Conservation (phyloP, 2,113 vertebrate genomes). For the Pleuronectes platessa region DNA sequence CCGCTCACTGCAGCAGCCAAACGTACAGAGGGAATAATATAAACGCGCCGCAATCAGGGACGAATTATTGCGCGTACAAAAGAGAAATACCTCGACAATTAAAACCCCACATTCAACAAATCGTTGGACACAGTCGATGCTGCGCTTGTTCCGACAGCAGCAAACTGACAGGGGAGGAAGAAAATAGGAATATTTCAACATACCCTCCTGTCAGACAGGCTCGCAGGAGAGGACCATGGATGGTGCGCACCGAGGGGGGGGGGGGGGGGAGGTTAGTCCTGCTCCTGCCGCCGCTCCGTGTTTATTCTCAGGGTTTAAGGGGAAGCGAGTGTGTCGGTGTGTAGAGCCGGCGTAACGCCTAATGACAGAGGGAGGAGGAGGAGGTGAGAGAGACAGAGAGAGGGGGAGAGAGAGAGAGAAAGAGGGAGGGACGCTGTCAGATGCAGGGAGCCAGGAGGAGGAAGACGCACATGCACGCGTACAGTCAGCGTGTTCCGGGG, state of each 20-base stretch:
- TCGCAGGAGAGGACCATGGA: slow-evolving; percentile 65
- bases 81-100: neutral
- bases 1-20: neutral
- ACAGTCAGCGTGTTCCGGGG: slow-evolving; percentile 3
- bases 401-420: slow-evolving; percentile 46
- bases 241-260: slow-evolving; percentile 46
- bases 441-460: slow-evolving; percentile 51
- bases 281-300: slow-evolving; percentile 41
- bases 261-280: slow-evolving; percentile 43
- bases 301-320: slow-evolving; percentile 53
- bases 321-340: slow-evolving; percentile 60
- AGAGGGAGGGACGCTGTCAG: slow-evolving; percentile 75
- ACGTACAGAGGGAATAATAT: slow-evolving; percentile 10
- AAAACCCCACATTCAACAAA: slow-evolving; percentile 41
- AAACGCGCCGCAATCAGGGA: neutral
- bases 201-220: slow-evolving; percentile 73
- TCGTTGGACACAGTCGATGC: slow-evolving; percentile 27
- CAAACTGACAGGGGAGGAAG: neutral
- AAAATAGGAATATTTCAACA: slow-evolving; percentile 46
- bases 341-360: slow-evolving; percentile 66
- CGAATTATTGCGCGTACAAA: slow-evolving; percentile 10
- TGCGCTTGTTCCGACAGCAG: neutral
- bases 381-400: slow-evolving; percentile 3
- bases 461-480: slow-evolving; percentile 6
- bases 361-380: slow-evolving; percentile 52